Evolutionary conservation across 2,113 vertebrate genomes (phyloP).

Genomic region (Conger conger): DNA sequence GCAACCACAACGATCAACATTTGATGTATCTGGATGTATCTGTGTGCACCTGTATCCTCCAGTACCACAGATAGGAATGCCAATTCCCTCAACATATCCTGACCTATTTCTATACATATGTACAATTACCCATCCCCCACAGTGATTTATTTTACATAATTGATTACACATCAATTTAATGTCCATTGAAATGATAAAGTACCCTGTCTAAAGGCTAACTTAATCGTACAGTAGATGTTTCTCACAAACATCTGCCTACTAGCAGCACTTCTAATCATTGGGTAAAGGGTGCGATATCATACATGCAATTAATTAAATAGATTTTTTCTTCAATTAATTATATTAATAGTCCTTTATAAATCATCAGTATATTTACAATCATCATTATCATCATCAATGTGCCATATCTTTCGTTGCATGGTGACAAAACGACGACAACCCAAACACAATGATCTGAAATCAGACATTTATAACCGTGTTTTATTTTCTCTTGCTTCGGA

Average conservation of each 20-base stretch:
- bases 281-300: not conserved
- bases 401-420: not conserved
- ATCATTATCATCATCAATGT: not conserved
- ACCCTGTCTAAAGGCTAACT: not conserved
- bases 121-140: not conserved
- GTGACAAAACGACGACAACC: not conserved
- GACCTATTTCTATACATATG: not conserved
- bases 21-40: not conserved
- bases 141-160: not conserved
- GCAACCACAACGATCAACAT: not conserved
- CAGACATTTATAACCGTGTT: not conserved
- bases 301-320: not conserved
- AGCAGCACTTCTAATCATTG: not conserved
- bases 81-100: not conserved
- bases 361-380: too few relatives aligned
- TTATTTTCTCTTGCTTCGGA: conserved; percentile 2
- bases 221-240: not conserved
- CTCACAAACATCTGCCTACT: not conserved
- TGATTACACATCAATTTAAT: not conserved
- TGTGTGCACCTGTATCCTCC: conserved; percentile 5
- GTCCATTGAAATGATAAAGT: too few relatives aligned
- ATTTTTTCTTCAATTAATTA: not conserved
- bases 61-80: not conserved
- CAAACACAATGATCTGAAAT: not conserved
- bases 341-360: not conserved